Base-by-base conservation (phyloP, 2,888 invertebrate species). In the Drosophila mettleri region DNA sequence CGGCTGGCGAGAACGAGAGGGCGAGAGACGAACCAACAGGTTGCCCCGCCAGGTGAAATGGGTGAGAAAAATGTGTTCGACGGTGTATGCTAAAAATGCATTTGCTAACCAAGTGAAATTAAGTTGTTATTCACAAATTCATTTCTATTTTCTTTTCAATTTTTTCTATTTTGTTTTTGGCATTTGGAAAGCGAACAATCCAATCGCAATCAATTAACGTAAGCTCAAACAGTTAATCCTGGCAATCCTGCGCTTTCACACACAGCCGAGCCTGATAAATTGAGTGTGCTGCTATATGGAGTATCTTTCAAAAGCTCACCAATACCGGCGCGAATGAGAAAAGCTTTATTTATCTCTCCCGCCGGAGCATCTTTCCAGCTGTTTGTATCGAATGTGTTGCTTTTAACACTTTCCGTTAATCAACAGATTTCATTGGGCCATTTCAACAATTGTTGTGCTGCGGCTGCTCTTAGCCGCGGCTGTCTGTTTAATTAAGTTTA, bases 101-200 rank as follows among this genome's bases (percentile, higher is more conserved):
- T 67, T 79, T 66, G 67, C 57, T 64, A 60, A 61, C 60, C 69
- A 72, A 59, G 87, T 74, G 72, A 85, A 85, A 88, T 88, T 49
- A 74, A 87, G 69, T 82, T 87, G 87, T 88, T 78, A 67, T 55
- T 67, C 69, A 34, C 49, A 60, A 59, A 60, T 77, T 61, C 71
- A 58, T 68, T 67, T 24, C 5, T 24, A 24, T 5, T n/a, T n/a
- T n/a, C n/a, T n/a, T n/a, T n/a, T 5, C n/a, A 43, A 5, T 43
- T 24, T 8, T 5, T 31, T 12, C 0, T 5, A 14, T 3, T 31
- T 20, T 7, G 7, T 24, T 22, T 36, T 60, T 73, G 83, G 58
- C 64, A 74, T 81, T 87, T 86, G 38, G 76, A 79, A 85, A 86
- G 86, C 65, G 61, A 59, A 69, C 86, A 71, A 65, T 69, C 66